Evolutionary conservation across 2,797 vertebrate genomes (phyloP).

Genomic region (Falco rusticolus): DNA sequence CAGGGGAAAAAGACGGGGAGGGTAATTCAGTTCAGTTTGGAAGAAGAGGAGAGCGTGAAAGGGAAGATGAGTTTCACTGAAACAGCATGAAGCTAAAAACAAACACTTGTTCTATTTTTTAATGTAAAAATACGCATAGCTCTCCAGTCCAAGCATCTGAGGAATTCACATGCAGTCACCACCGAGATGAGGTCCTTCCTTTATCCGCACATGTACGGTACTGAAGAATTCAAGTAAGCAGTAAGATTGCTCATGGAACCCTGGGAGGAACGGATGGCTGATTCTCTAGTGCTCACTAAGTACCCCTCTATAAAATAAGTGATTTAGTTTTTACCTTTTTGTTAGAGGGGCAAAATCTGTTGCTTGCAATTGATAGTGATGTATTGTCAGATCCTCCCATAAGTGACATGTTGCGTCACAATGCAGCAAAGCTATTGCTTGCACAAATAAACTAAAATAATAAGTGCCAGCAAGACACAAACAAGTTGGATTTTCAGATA

Average conservation of each 20-base stretch:
- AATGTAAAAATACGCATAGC: background rate
- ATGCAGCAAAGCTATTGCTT: background rate
- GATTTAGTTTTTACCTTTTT: background rate
- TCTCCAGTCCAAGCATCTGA: background rate
- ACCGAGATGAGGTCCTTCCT: background rate
- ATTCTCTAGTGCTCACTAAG: background rate
- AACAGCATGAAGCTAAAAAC: background rate
- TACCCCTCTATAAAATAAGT: background rate
- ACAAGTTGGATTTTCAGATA: background rate
- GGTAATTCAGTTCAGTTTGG: background rate
- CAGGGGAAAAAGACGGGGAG: background rate
- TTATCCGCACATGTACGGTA: accelerated
- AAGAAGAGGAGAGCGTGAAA: background rate
- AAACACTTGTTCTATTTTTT: background rate
- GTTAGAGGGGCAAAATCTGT: background rate
- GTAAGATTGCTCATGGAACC: background rate
- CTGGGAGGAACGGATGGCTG: background rate
- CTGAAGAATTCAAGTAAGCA: background rate
- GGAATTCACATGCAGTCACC: background rate
- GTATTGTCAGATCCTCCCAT: background rate
- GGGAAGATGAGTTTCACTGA: background rate
- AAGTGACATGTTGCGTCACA: background rate
- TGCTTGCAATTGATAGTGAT: background rate
- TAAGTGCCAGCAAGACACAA: background rate
- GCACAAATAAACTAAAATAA: background rate